Conservation (phyloP, 1,140 invertebrate genomes). For the Microplitis mediator region DNA sequence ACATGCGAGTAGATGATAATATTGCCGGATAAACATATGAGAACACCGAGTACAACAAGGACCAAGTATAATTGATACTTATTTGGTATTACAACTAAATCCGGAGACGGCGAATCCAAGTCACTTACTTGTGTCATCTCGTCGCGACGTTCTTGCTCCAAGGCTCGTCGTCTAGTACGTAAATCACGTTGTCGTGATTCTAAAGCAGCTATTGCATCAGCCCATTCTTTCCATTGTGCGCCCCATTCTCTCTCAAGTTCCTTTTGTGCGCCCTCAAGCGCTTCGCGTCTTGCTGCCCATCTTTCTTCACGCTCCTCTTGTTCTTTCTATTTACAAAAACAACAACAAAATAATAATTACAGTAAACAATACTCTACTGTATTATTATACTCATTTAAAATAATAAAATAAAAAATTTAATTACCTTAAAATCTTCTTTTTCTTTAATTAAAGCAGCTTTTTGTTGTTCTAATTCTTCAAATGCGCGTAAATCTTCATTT, state of each 20-base stretch:
- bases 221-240: constrained; percentile 60
- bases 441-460: constrained; percentile 61
- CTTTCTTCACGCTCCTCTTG: constrained; percentile 63
- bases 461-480: constrained; percentile 60
- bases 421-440: constrained; percentile 59
- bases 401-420: constrained; percentile 42
- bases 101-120: constrained; percentile 51
- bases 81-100: constrained; percentile 55
- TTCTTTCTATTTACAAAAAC: constrained; percentile 48
- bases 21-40: constrained; percentile 62
- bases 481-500: constrained; percentile 55
- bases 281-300: constrained; percentile 60
- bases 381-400: not conserved
- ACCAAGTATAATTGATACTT: constrained; percentile 60
- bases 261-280: constrained; percentile 60
- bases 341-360: not conserved
- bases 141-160: constrained; percentile 62
- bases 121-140: constrained; percentile 65
- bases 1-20: constrained; percentile 62
- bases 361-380: not conserved
- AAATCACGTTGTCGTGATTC: constrained; percentile 60
- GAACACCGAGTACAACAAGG: constrained; percentile 58
- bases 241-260: constrained; percentile 63
- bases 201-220: constrained; percentile 56
- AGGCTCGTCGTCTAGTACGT: constrained; percentile 51